Evolutionary conservation across 2,113 vertebrate species (phyloP).

Genomic region (Sturnus vulgaris): DNA sequence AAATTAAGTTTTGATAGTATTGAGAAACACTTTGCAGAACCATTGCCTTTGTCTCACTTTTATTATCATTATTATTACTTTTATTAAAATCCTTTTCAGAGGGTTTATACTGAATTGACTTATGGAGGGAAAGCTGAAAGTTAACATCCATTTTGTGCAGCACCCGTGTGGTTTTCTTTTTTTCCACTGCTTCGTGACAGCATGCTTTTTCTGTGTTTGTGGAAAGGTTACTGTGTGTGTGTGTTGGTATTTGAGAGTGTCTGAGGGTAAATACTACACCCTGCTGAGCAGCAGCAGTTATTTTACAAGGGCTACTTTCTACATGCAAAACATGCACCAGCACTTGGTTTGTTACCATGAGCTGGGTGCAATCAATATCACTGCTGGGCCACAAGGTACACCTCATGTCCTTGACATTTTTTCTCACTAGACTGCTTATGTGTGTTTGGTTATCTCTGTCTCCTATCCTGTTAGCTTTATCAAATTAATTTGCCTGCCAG

Average conservation of each 20-base stretch:
- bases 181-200: not conserved
- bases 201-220: not conserved
- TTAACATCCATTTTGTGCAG: not conserved
- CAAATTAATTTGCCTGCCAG: not conserved
- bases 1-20: not conserved
- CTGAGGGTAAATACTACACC: not conserved
- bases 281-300: not conserved
- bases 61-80: not conserved
- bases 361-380: not conserved
- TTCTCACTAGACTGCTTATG: not conserved
- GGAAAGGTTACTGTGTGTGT: not conserved
- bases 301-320: not conserved
- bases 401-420: not conserved
- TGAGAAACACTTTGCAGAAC: conserved; percentile 10
- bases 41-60: not conserved
- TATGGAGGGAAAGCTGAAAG: not conserved
- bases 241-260: not conserved
- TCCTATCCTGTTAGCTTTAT: not conserved
- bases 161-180: not conserved
- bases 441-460: not conserved
- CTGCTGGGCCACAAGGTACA: not conserved
- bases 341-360: not conserved
- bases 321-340: not conserved
- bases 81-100: not conserved
- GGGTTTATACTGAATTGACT: not conserved